Percentiles rank a stretch among this genome's conserved stretches.
Evolutionary conservation across 2,888 invertebrate species (phyloP).

Genomic region (Pherbina coryleti): DNA sequence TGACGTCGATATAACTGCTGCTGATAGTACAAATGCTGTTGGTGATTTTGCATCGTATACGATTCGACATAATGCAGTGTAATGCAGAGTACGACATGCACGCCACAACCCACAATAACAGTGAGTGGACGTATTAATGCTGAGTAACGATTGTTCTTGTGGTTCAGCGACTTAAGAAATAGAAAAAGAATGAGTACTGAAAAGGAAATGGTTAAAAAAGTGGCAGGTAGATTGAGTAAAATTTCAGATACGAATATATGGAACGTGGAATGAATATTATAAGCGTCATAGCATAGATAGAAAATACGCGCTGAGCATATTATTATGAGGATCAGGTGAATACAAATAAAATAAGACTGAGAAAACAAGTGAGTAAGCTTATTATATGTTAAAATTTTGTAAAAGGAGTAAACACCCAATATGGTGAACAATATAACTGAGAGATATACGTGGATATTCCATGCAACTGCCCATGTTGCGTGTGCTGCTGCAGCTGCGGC

Average conservation of each 20-base stretch:
- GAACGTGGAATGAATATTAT: constrained; percentile 86
- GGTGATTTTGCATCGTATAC: constrained; percentile 66
- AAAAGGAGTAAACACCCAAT: constrained; percentile 86
- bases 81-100: constrained; percentile 85
- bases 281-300: constrained; percentile 92
- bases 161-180: constrained; percentile 82
- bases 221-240: constrained; percentile 86
- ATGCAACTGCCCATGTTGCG: constrained; percentile 83
- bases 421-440: constrained; percentile 88
- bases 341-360: constrained; percentile 88
- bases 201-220: constrained; percentile 90
- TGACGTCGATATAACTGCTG: constrained; percentile 61
- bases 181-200: constrained; percentile 88
- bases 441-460: constrained; percentile 92
- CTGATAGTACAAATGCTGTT: constrained; percentile 61
- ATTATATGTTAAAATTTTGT: constrained; percentile 88
- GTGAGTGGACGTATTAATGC: constrained; percentile 83
- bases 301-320: constrained; percentile 87
- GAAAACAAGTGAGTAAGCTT: constrained; percentile 88
- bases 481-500: constrained; percentile 54
- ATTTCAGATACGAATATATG: constrained; percentile 85
- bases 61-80: constrained; percentile 84
- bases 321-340: constrained; percentile 85
- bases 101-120: constrained; percentile 81
- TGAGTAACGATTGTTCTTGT: constrained; percentile 79